Evolutionary conservation across 2,113 vertebrate genomes (phyloP).

Genomic region (Myiozetetes cayanensis): DNA sequence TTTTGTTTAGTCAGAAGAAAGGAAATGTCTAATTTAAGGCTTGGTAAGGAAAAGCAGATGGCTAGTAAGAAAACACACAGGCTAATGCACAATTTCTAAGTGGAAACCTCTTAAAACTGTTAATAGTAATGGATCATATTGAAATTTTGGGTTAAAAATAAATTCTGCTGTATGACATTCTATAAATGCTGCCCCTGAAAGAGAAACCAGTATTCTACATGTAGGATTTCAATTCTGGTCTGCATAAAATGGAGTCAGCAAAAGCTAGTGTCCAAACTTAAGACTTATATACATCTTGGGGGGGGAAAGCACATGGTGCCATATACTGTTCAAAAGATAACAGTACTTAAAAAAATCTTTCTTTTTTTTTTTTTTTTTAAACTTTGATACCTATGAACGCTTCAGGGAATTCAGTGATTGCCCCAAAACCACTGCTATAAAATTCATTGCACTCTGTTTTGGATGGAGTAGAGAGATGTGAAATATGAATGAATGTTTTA

Average conservation of each 20-base stretch:
- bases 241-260: neutral
- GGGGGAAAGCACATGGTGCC: neutral
- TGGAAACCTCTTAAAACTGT: neutral
- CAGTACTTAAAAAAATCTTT: neutral
- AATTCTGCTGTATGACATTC: neutral
- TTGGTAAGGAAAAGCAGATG: neutral
- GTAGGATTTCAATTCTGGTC: neutral
- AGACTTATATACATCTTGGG: neutral
- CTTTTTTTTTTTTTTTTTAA: neutral
- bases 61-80: neutral
- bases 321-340: neutral
- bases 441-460: neutral
- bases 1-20: neutral
- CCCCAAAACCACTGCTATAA: neutral
- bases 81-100: neutral
- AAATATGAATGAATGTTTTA: neutral
- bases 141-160: neutral
- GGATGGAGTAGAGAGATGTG: neutral
- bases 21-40: neutral
- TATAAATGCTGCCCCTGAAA: neutral
- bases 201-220: neutral
- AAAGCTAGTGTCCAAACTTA: neutral
- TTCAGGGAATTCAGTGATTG: neutral
- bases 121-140: neutral
- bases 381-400: neutral